A percentile compares a stretch with the other conserved stretches of the same genome.
Evolutionary conservation across 23 tunicate species (phyloP).

Genomic region (Diplosoma virens): DNA sequence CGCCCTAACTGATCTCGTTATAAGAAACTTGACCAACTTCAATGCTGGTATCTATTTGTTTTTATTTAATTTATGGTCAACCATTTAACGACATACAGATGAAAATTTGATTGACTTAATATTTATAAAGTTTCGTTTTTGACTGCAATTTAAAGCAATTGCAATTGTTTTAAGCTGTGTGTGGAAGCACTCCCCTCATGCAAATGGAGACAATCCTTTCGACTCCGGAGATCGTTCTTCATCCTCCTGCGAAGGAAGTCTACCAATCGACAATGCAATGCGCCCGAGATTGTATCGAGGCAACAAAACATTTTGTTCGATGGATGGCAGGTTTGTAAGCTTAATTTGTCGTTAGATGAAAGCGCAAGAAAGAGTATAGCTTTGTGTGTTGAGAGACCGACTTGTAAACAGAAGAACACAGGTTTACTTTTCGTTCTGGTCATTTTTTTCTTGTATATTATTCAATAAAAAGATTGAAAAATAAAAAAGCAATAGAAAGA

Average conservation of each 20-base stretch:
- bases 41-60: constrained; percentile 48
- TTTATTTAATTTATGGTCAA: background rate
- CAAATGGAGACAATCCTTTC: constrained; percentile 91
- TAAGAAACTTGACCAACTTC: constrained; percentile 68
- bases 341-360: background rate
- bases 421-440: no score
- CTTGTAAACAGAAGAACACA: no score
- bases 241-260: constrained; percentile 82
- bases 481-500: no score
- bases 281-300: constrained; percentile 72
- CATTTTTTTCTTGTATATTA: no score
- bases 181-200: constrained; percentile 61
- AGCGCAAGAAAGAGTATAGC: background rate
- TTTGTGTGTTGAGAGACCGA: no score
- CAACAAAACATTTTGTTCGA: constrained; percentile 77
- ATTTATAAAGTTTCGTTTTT: no score
- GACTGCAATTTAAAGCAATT: no score
- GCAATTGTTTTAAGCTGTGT: no score
- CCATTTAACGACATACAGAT: no score
- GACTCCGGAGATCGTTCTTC: constrained; percentile 89
- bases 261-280: constrained; percentile 74
- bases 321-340: constrained; percentile 88
- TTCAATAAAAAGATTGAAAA: background rate
- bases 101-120: no score
- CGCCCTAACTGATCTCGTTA: constrained; percentile 55